phyloP scores from a whole-genome alignment of 2,113 vertebrate species.

The Atrichornis clamosus region DNA sequence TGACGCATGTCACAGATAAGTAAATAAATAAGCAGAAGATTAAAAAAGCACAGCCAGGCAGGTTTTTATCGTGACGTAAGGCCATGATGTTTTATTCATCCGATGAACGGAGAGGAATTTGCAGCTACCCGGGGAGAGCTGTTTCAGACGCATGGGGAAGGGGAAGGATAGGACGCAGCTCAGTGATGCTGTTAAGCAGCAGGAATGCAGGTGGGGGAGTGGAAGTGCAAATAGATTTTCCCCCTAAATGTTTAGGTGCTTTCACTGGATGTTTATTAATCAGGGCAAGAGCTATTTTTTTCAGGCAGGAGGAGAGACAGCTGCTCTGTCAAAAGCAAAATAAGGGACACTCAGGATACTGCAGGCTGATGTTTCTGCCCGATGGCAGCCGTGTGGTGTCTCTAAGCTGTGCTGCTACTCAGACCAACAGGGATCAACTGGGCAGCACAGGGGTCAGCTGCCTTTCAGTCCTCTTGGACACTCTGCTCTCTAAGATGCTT shows the following conservation, averaged over 20 bases:
- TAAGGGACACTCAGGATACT: neutral
- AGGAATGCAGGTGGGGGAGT: neutral
- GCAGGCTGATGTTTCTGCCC: neutral
- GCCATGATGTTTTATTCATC: neutral
- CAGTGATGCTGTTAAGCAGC: neutral
- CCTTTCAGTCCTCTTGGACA: neutral
- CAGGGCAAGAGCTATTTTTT: neutral
- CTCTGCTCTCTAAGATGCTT: neutral
- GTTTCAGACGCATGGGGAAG: neutral
- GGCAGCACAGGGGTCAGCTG: neutral
- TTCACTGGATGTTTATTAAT: neutral
- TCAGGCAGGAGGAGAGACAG: neutral
- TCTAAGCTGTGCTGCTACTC: neutral
- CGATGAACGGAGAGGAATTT: neutral
- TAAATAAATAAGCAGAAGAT: neutral
- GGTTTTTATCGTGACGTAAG: neutral
- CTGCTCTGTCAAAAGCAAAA: neutral
- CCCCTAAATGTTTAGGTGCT: neutral
- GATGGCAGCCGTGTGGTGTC: accelerated
- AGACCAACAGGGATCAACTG: neutral
- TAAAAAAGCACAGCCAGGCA: neutral
- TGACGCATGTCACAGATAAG: neutral
- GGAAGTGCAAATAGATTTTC: neutral
- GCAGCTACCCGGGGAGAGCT: neutral
- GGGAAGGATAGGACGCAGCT: neutral